Evolutionary conservation across 2,113 vertebrate species (phyloP).

Genomic region (Tylochromis polylepis): DNA sequence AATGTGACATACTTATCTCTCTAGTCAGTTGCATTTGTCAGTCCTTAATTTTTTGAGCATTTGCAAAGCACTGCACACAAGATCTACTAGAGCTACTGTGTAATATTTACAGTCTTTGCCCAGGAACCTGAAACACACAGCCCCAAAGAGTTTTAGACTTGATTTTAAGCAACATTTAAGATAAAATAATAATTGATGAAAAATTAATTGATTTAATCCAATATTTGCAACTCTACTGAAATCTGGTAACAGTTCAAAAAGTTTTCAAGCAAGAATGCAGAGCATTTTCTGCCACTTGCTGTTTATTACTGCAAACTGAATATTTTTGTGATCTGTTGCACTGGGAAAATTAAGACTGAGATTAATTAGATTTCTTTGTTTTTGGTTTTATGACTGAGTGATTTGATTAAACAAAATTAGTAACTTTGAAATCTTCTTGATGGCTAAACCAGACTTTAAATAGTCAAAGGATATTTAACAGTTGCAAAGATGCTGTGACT

Average conservation of each 20-base stretch:
- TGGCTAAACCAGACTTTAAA: neutral
- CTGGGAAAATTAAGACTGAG: neutral
- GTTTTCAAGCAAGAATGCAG: neutral
- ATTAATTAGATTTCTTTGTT: neutral
- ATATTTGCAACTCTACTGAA: neutral
- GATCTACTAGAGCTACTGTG: neutral
- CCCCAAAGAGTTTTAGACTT: fast-evolving
- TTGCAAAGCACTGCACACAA: neutral
- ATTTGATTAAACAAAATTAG: fast-evolving
- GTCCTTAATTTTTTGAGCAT: neutral
- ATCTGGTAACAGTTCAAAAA: neutral
- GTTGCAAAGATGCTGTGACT: neutral
- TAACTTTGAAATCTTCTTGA: neutral
- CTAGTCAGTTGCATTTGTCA: neutral
- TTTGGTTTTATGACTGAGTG: neutral
- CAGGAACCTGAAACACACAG: neutral
- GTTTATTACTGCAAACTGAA: neutral
- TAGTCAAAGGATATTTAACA: neutral
- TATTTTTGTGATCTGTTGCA: neutral
- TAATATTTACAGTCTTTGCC: neutral
- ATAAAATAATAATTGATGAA: neutral
- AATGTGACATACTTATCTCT: neutral
- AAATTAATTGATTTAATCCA: fast-evolving
- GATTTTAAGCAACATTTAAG: neutral
- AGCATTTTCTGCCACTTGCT: neutral